Base-by-base conservation (phyloP, 2,113 vertebrate genomes). In the Candoia aspera region DNA sequence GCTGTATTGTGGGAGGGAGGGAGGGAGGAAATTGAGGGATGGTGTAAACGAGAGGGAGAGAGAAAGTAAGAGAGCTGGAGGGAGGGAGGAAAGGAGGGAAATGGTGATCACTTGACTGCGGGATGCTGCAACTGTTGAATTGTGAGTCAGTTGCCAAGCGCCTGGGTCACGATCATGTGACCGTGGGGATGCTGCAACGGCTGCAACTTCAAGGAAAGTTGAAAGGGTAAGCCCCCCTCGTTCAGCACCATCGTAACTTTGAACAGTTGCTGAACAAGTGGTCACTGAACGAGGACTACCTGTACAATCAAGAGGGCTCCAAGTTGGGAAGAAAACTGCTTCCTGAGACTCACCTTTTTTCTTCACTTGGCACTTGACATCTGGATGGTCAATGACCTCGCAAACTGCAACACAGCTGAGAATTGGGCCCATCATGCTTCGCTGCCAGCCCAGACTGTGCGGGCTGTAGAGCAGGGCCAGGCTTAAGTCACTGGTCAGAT, bases 401-500 rank as follows among this genome's bases (percentile, higher is more conserved):
- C 99, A 99, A 94, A 99, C 97, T 17, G 99, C 99, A 8, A 99
- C 98, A 0, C 99, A 99, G 97, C 99, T 99, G 23, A 99, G 98
- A 94, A 98, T 60, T 0, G 98, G 97, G 87, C 99, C 99, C 57
- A 99, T 96, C 0, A 97, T 94, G 9, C 99, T 99, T 15, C 62
- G 98, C 73, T 97, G 96, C 99, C 99, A 99, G 12, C 98, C 98
- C 0, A 98, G 98, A 90, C 98, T 97, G 0, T 99, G 98, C 3
- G 99, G 99, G 88, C 99, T 99, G 73, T 99, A 99, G 42, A 99
- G 98, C 15, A 99, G 97, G 68, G 99, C 99, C 97, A 99, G 98
- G 97, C 98, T 99, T 96, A 99, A 98, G 97, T 99, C 99, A 95
- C 99, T 99, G 95, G 98, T 99, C 91, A 99, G 98, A 96, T 99